Base-by-base conservation (phyloP, 2,797 vertebrate species). In the Selene dorsalis region DNA sequence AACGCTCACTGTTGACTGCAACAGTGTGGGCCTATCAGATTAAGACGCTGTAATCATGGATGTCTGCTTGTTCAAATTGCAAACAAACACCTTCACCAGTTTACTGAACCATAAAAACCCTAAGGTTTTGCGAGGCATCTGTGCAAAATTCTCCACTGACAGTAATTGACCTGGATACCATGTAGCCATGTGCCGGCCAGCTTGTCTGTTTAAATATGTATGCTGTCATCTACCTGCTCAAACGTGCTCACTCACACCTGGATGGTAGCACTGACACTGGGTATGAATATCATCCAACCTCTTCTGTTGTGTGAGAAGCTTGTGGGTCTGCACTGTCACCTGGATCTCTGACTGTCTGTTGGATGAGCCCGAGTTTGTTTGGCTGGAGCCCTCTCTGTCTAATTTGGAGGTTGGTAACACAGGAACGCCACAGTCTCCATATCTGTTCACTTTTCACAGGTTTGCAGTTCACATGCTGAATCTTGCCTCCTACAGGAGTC, bases 1-100 rank as follows among this genome's bases (percentile, higher is more conserved):
- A 77, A 78, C 68, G 75, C 76, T 83, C 57, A 62, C 26, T 82
- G 79, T 73, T 90, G 87, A 88, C 78, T 63, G 62, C 32, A 57
- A 77, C 70, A 83, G 61, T 50, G 62, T 24, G 57, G 26, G 17
- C 56, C 61, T 77, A 76, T 88, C 80, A 79, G 50, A 80, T 82
- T 45, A 56, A 67, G 56, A 87, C 45, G 59, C 69, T 58, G 56
- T 55, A 71, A 81, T 52, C 28, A 35, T 18, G 26, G 71, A 64
- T 32, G 14, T 81, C 65, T 52, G 56, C n/a, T 56, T 28, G 32
- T 72, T 26, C 13, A 41, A n/a, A 65, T 7, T 55, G 22, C 43
- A 17, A 52, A 41, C 9, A 57, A 22, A 32, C 55, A 32, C 16
- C 20, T 12, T 32, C 64, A 55, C 35, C 59, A n/a, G 17, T 30